phyloP scores from a whole-genome alignment of 2,888 invertebrate species.

The Euplagia quadripunctaria region DNA sequence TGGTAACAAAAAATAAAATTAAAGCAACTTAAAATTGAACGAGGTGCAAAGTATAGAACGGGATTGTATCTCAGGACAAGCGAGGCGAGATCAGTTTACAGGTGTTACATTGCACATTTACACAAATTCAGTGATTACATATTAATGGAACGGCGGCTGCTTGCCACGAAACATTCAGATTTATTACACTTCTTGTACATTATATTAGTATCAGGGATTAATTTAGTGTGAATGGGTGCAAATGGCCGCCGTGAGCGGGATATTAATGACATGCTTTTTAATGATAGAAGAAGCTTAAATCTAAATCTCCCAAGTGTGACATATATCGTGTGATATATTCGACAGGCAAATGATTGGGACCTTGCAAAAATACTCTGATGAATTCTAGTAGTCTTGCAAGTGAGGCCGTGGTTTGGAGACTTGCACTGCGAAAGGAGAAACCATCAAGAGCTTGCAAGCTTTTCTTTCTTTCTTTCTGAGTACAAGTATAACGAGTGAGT shows the following conservation, averaged over 20 bases:
- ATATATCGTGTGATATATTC: slow-evolving; percentile 68
- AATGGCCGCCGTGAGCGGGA: slow-evolving; percentile 69
- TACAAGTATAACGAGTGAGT: neutral
- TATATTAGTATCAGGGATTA: slow-evolving; percentile 27
- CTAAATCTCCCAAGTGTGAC: slow-evolving; percentile 83
- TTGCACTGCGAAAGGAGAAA: slow-evolving; percentile 62
- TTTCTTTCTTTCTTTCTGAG: neutral
- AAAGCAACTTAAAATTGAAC: slow-evolving; percentile 87
- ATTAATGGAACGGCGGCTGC: slow-evolving; percentile 65
- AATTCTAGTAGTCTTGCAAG: slow-evolving; percentile 80
- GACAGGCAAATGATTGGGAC: slow-evolving; percentile 81
- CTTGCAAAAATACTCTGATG: slow-evolving; percentile 82
- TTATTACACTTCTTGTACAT: slow-evolving; percentile 7
- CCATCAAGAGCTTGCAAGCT: slow-evolving; percentile 46
- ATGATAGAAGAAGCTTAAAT: slow-evolving; percentile 84
- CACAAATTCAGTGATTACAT: slow-evolving; percentile 80
- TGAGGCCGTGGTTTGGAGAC: slow-evolving; percentile 73
- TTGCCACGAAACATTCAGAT: slow-evolving; percentile 50
- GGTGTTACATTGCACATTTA: slow-evolving; percentile 86
- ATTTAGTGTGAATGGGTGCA: slow-evolving; percentile 54
- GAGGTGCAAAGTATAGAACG: slow-evolving; percentile 86
- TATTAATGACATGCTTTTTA: slow-evolving; percentile 84
- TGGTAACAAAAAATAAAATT: slow-evolving; percentile 79
- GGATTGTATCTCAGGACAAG: slow-evolving; percentile 87
- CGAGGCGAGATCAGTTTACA: slow-evolving; percentile 83